A percentile compares a stretch with the other conserved stretches of the same genome.
Conservation (phyloP, 2,888 invertebrate species). For the Scotopteryx bipunctaria region DNA sequence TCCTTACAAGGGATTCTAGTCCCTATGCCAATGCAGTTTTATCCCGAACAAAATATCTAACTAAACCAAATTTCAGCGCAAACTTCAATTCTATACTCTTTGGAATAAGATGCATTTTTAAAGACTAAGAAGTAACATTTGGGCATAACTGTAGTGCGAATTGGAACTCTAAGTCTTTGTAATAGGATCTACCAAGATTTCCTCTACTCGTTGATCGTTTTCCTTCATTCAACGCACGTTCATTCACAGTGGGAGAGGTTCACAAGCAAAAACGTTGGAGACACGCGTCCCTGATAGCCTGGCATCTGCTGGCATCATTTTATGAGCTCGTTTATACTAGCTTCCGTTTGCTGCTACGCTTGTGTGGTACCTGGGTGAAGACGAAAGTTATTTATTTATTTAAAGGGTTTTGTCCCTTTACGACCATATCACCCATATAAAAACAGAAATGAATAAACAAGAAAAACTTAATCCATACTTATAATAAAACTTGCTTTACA, state of each 20-base stretch:
- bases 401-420: too few relatives aligned
- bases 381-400: too few relatives aligned
- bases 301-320: constrained; percentile 12
- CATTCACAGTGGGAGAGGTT: constrained; percentile 56
- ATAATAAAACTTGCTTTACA: too few relatives aligned
- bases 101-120: too few relatives aligned
- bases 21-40: background rate
- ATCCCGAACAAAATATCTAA: constrained; percentile 2
- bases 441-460: too few relatives aligned
- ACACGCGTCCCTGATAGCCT: constrained; percentile 42
- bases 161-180: background rate
- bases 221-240: constrained; percentile 52
- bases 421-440: too few relatives aligned
- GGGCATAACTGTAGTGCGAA: too few relatives aligned
- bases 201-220: constrained; percentile 46
- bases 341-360: too few relatives aligned
- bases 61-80: background rate
- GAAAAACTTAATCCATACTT: too few relatives aligned
- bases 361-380: too few relatives aligned
- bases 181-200: constrained; percentile 29
- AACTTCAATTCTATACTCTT: too few relatives aligned
- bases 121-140: too few relatives aligned
- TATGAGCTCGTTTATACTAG: background rate
- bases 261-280: constrained; percentile 64
- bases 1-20: constrained; percentile 3